Evolutionary conservation across 2,888 invertebrate species (phyloP), one percentile per base, ranked within the genome.

Genomic region (Leucoptera coffeella): DNA sequence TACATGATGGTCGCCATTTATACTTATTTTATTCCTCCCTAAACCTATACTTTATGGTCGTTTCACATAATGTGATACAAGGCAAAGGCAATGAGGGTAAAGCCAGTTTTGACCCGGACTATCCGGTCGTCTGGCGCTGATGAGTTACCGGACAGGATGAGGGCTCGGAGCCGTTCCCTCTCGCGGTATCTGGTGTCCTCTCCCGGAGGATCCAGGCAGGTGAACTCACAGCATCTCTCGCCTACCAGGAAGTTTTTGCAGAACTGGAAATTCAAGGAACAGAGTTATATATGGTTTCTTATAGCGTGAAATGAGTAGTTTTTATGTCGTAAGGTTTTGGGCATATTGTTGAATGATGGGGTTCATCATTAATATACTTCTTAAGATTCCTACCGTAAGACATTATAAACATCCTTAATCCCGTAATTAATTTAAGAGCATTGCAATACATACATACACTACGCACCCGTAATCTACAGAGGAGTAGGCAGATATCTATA

Each of bases 181-280:
- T 77, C 76, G 37, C 73, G 65, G 52, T 78, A 78, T 25, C 73
- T 51, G 29, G 57, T 67, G 47, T 79, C 78, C 40, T 82, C 77
- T 1, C 81, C 82, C 1, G 81, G 81, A 0, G 81, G 80, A 56
- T 90, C 88, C 39, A 89, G 71, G 55, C 92, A 93, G 47, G 84
- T 82, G 58, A 91, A 92, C 49, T 91, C 86, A 51, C 92, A 92
- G 64, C 92, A 93, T 31, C 85, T 74, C 47, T 82, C 82, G 27
- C 88, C 88, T 26, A 86, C 84, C 26, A 85, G 77, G 57, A 87
- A 89, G 47, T 82, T 83, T 53, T 84, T 83, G 72, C 89, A 90
- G 67, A 82, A 86, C 89, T 89, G 74, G 32, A 44, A 43, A 44
- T 15, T 62, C 51, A 2, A 57, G 58, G 7, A 67, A 43, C 3